These are phyloP conservation scores for Magallana nippona DNA, from an alignment of 2,888 invertebrate genomes.

Conservation along the genomic window DNA sequence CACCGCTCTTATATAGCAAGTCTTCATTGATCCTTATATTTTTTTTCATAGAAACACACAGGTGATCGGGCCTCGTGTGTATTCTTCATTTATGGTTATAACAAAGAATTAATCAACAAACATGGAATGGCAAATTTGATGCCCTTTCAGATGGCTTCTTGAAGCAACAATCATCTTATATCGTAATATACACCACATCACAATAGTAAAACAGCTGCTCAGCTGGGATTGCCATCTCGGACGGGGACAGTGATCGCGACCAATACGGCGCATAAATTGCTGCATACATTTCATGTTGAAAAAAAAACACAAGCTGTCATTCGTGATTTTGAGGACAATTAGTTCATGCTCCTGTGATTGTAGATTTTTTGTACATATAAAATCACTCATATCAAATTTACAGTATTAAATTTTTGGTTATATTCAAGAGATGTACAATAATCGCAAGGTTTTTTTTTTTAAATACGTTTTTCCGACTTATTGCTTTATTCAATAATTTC, in stretches of 20 bases:
- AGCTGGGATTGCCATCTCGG: not conserved
- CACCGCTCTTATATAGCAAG: not conserved
- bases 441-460: no score
- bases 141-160: not conserved
- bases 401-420: no score
- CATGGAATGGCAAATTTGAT: constrained; percentile 1
- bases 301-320: constrained; percentile 23
- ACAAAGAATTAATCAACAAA: constrained; percentile 28
- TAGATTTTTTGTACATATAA: no score
- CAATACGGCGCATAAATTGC: constrained; percentile 11
- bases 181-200: not conserved
- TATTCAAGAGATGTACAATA: no score
- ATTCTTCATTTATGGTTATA: not conserved
- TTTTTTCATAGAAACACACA: not conserved
- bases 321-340: no score
- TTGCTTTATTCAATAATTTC: no score
- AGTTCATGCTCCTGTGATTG: no score
- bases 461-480: no score
- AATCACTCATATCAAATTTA: no score
- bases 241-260: not conserved
- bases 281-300: not conserved
- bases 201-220: constrained; percentile 7
- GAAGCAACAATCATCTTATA: not conserved
- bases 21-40: not conserved
- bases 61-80: not conserved